A percentile compares a stretch with the other conserved stretches of the same genome.
These are phyloP conservation scores for Drosophila nasuta DNA, from an alignment of 1,140 invertebrate species.

Conservation along the genomic window DNA sequence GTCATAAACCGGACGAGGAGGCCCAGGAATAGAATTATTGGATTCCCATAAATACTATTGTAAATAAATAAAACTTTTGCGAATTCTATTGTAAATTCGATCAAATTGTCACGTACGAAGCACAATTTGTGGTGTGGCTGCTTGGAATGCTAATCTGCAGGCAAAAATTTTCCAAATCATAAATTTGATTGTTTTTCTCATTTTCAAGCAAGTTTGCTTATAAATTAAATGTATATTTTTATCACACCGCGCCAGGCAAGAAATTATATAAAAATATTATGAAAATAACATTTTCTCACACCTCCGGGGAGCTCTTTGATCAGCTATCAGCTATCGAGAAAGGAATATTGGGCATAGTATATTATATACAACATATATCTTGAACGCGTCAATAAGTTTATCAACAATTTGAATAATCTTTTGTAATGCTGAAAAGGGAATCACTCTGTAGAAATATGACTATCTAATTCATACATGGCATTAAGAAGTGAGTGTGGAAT, in stretches of 20 bases:
- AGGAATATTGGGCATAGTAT: conserved; percentile 1
- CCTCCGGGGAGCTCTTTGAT: conserved; percentile 33
- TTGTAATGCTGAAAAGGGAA: conserved; percentile 12
- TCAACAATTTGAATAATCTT: neutral
- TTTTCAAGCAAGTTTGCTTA: conserved; percentile 25
- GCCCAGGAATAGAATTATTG: conserved; percentile 61
- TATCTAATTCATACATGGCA: conserved; percentile 13
- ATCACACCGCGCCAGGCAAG: conserved; percentile 5
- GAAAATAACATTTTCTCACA: conserved; percentile 39
- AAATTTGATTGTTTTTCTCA: conserved; percentile 48
- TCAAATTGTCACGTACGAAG: conserved; percentile 39
- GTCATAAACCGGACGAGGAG: conserved; percentile 16
- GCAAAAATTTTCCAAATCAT: conserved; percentile 45
- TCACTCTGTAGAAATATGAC: conserved; percentile 1
- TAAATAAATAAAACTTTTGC: conserved; percentile 44
- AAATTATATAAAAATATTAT: conserved; percentile 24
- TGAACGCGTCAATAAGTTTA: neutral
- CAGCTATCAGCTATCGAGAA: conserved; percentile 17
- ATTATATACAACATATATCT: conserved; percentile 11
- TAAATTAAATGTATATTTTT: conserved; percentile 32
- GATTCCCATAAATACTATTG: conserved; percentile 49
- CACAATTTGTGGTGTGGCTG: conserved; percentile 1
- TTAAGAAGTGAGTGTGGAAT: conserved; percentile 4
- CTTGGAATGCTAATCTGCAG: conserved; percentile 25
- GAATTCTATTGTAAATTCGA: conserved; percentile 38